phyloP scores from a whole-genome alignment of 2,797 vertebrate genomes.

The Danio kyathit region DNA sequence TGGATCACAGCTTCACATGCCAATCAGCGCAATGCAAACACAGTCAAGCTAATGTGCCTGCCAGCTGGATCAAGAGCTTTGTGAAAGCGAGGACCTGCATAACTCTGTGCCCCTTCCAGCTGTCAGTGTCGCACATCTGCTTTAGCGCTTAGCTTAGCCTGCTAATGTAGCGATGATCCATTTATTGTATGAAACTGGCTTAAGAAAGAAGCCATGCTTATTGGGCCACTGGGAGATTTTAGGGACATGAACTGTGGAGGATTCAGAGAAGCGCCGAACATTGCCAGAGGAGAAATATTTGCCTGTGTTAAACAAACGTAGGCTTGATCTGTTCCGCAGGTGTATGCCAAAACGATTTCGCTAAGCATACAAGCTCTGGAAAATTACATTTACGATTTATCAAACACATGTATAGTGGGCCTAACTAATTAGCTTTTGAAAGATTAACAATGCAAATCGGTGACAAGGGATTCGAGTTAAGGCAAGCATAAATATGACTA shows the following conservation, averaged over 20 bases:
- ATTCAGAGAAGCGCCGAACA: constrained; percentile 71
- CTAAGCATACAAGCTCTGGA: constrained; percentile 21
- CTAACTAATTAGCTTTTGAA: constrained; percentile 46
- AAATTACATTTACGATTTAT: constrained; percentile 46
- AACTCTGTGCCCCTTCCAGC: constrained; percentile 58
- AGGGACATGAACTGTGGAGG: constrained; percentile 74
- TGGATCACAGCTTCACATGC: constrained; percentile 66
- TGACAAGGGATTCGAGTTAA: constrained; percentile 10
- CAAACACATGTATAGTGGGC: constrained; percentile 35
- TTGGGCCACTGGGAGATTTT: constrained; percentile 70
- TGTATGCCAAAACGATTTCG: constrained; percentile 65
- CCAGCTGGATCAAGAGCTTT: constrained; percentile 74
- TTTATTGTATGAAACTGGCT: constrained; percentile 66
- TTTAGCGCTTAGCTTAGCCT: constrained; percentile 50
- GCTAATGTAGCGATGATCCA: constrained; percentile 69
- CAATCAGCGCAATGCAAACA: constrained; percentile 64
- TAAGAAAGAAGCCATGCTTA: constrained; percentile 64
- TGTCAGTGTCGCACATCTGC: constrained; percentile 54
- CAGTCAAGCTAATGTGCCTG: constrained; percentile 70
- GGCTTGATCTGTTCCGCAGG: constrained; percentile 76
- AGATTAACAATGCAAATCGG: constrained; percentile 49
- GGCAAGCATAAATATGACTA: constrained; percentile 2
- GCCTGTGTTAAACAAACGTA: constrained; percentile 60
- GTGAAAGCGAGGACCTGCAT: constrained; percentile 55
- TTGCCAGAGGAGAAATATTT: constrained; percentile 71